Conservation (phyloP, 2,888 invertebrate genomes). For the Callinectes sapidus region DNA sequence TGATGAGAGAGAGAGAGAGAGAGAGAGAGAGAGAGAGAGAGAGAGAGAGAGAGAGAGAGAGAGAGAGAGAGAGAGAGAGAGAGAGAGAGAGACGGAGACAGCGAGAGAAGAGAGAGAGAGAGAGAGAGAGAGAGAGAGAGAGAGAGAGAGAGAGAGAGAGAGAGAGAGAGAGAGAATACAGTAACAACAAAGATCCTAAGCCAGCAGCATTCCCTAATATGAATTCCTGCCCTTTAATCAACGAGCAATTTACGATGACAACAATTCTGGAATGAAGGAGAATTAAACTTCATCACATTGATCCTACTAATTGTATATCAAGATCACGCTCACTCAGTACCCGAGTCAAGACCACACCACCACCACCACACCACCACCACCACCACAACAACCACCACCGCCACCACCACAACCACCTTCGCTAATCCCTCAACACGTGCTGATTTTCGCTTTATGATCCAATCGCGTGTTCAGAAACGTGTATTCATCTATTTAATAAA, state of each 20-base stretch:
- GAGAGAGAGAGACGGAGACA: too few species aligned
- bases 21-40: background rate
- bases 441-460: background rate
- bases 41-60: too few species aligned
- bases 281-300: background rate
- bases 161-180: background rate
- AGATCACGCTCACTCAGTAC: background rate
- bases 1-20: too few species aligned
- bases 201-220: too few species aligned
- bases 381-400: background rate
- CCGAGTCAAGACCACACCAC: background rate
- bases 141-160: background rate
- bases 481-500: background rate
- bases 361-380: background rate
- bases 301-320: background rate
- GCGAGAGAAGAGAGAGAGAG: too few species aligned
- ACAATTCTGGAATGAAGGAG: background rate
- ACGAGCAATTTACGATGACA: background rate
- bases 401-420: background rate
- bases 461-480: background rate
- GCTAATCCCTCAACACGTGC: background rate
- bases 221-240: background rate
- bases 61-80: too few species aligned
- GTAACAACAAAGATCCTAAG: too few species aligned
- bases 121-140: too few species aligned